phyloP scores from a whole-genome alignment of 2,113 vertebrate genomes.

The Bubalus kerabau region DNA sequence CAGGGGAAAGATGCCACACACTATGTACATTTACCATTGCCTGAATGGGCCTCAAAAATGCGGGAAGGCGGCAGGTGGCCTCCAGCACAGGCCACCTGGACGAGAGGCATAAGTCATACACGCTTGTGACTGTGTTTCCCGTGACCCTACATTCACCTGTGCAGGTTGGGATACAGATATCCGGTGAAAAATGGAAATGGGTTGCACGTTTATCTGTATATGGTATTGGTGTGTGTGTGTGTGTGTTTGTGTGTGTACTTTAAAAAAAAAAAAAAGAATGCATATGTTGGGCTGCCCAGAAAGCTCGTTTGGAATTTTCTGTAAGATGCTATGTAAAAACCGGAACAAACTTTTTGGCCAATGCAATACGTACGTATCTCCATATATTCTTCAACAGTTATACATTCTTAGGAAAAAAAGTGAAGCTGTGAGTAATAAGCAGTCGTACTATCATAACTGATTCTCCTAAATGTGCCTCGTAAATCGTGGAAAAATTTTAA shows the following conservation, averaged over 20 bases:
- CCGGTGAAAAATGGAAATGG: not conserved
- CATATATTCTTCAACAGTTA: not conserved
- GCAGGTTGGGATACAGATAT: not conserved
- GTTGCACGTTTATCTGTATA: not conserved
- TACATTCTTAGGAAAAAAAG: not conserved
- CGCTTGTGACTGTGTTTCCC: not conserved
- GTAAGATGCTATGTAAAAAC: not conserved
- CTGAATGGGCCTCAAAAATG: not conserved
- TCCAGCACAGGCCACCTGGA: not conserved
- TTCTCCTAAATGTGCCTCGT: not conserved
- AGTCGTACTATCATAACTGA: not conserved
- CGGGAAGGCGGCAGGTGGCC: not conserved
- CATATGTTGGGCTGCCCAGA: not conserved
- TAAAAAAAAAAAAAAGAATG: not conserved
- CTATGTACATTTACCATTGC: not conserved
- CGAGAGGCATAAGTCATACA: not conserved
- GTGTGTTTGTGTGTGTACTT: not conserved
- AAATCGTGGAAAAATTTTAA: not conserved
- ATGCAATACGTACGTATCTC: not conserved
- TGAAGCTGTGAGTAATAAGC: not conserved
- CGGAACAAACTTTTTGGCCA: not conserved
- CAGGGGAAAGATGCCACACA: not conserved
- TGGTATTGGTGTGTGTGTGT: not conserved
- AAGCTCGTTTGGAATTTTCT: not conserved
- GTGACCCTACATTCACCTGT: not conserved